Base-by-base conservation (phyloP, 2,888 invertebrate species). In the Ametastegia equiseti region DNA sequence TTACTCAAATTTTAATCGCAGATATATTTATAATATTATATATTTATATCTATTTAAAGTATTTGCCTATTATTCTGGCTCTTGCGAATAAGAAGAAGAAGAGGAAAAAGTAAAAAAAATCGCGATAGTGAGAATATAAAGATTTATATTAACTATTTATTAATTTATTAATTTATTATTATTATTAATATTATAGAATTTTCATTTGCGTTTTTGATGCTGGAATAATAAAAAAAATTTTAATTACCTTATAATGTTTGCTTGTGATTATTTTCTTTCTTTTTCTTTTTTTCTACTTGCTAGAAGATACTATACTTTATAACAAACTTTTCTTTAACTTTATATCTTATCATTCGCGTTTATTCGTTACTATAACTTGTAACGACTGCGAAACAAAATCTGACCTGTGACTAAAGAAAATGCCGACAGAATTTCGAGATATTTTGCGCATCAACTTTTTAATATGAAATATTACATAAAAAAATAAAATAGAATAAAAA, bases 111-210 rank as follows among this genome's bases (percentile, higher is more conserved):
- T n/a, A 23, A 19, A n/a, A n/a, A 23, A 19, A 9, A 19, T 54
- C 19, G 54, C 54, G 54, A 19, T 54, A 54, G 19, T 54, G 54
- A 23, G 9, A 54, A 54, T 54, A n/a, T 54, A 9, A 54, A 7
- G 11, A 54, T 47, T 47, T n/a, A n/a, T n/a, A 47, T 47, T n/a
- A 47, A 47, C 47, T 47, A 47, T 47, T 47, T 47, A 47, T 47
- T 47, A 54, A 54, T 54, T 54, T 54, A 54, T 54, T 54, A 54
- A 54, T 54, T 54, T 54, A 54, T 54, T 54, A 54, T 54, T 54
- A 54, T 54, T 23, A 23, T 54, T 54, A 54, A 23, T 54, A 54
- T 54, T 54, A 54, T 54, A 54, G 54, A 54, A 54, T 54, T 54
- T 9, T 54, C 19, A 54, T 54, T 54, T 9, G 23, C 54, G 54